Conservation (phyloP, 2,888 invertebrate genomes). For the Dolomedes plantarius region DNA sequence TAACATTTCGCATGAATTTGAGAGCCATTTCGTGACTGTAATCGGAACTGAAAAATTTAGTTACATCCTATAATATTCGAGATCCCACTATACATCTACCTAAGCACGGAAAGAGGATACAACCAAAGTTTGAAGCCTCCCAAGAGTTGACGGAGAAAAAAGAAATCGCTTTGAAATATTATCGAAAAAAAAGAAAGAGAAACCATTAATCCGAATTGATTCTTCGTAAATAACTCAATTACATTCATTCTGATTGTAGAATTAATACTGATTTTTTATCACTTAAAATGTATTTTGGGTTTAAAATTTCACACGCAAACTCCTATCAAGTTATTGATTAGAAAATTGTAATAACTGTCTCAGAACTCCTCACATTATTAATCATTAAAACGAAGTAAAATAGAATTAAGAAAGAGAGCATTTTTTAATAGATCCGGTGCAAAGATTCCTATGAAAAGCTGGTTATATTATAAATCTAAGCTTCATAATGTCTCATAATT, state of each 20-base stretch:
- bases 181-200: background rate
- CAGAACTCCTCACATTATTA: background rate
- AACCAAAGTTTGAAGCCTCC: background rate
- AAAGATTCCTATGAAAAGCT: no score
- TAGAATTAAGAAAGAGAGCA: no score
- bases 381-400: background rate
- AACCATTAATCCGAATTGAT: background rate
- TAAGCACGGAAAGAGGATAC: constrained; percentile 39
- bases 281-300: background rate
- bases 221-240: background rate
- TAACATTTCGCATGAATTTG: constrained; percentile 47
- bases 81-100: constrained; percentile 49
- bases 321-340: background rate
- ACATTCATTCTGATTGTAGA: background rate
- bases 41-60: constrained; percentile 57
- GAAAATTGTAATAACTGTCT: background rate
- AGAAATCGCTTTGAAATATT: background rate
- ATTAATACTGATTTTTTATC: background rate
- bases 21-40: constrained; percentile 50
- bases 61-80: constrained; percentile 53
- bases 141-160: no score
- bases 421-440: no score
- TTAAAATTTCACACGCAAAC: background rate
- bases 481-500: no score
- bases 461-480: no score